Conservation (phyloP, 2,888 invertebrate species). For the Ectemnius continuus region DNA sequence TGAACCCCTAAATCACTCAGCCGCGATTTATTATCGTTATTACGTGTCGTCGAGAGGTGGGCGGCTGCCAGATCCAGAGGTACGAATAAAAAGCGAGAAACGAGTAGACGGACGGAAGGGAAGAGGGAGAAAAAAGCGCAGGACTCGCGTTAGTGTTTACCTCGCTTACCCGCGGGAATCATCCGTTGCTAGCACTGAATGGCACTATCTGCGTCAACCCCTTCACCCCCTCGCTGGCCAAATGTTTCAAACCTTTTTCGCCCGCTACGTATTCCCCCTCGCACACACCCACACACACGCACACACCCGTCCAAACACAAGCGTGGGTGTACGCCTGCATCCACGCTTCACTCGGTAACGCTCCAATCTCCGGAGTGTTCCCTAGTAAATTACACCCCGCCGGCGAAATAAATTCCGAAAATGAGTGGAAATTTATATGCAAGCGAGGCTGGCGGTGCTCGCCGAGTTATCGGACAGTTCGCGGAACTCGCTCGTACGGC, state of each 20-base stretch:
- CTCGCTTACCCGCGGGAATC: conserved; percentile 50
- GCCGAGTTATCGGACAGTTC: not conserved
- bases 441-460: not conserved
- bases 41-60: conserved; percentile 56
- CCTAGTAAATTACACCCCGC: conserved; percentile 25
- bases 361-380: conserved; percentile 21
- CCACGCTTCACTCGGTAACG: conserved; percentile 18
- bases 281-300: conserved; percentile 6
- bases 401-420: conserved; percentile 25
- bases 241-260: conserved; percentile 45
- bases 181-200: conserved; percentile 55
- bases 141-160: conserved; percentile 54
- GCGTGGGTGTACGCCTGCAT: not conserved
- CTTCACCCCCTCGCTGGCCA: conserved; percentile 13
- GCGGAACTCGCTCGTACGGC: not conserved
- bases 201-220: conserved; percentile 54
- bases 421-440: not conserved
- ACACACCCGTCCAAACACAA: not conserved
- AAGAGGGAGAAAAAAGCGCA: conserved; percentile 20
- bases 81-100: conserved; percentile 43
- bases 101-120: conserved; percentile 23
- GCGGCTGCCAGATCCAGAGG: conserved; percentile 32
- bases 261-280: conserved; percentile 13
- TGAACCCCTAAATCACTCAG: conserved; percentile 61
- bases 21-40: conserved; percentile 62